Percentiles rank a stretch among this genome's conserved stretches.
Evolutionary conservation across 2,888 invertebrate genomes (phyloP).

Genomic region (Cephus pulcher): DNA sequence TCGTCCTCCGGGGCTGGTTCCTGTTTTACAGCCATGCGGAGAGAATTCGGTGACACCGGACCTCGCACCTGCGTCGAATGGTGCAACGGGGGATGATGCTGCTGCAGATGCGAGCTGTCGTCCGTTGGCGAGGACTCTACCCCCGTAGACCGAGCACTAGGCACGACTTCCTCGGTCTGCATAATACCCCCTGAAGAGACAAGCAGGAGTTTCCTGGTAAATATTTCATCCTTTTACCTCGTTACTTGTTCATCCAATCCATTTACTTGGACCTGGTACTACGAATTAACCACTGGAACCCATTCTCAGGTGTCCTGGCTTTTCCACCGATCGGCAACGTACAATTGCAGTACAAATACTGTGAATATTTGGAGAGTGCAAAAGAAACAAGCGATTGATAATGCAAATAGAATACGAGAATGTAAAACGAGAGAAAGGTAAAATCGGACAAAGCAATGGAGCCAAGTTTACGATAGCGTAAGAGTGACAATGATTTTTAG

Average conservation of each 20-base stretch:
- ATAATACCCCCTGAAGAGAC: constrained; percentile 64
- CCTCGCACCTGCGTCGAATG: constrained; percentile 50
- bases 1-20: constrained; percentile 62
- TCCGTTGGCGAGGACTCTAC: constrained; percentile 58
- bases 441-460: no score
- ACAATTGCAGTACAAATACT: neutral
- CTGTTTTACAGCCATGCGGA: constrained; percentile 65
- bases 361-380: neutral
- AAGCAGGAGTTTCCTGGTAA: neutral
- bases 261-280: neutral
- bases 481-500: neutral
- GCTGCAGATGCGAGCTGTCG: constrained; percentile 22
- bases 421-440: neutral
- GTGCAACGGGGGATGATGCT: constrained; percentile 51
- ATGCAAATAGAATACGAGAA: neutral
- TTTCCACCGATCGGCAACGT: neutral
- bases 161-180: constrained; percentile 66
- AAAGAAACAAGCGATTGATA: neutral
- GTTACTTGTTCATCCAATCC: neutral
- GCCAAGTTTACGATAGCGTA: no score
- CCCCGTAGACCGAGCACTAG: constrained; percentile 59
- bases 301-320: neutral
- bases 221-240: neutral
- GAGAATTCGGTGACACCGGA: constrained; percentile 47
- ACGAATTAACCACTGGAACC: neutral